Base-by-base conservation (phyloP, 2,888 invertebrate genomes). In the Entomobrya proxima region DNA sequence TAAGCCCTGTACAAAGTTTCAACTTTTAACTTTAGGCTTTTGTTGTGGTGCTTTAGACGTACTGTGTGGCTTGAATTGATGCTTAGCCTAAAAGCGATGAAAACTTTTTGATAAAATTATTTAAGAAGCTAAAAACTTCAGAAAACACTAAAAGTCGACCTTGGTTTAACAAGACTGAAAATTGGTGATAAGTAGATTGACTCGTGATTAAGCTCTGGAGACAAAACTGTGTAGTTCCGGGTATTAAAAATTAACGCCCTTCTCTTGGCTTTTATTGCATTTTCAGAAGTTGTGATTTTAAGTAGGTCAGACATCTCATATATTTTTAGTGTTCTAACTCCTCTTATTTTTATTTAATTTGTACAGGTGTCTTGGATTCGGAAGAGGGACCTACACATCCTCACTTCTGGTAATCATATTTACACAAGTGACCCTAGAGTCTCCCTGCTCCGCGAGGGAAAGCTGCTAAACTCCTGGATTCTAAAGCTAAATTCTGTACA, bases 321-420 rank as follows among this genome's bases (percentile, higher is more conserved):
- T 15, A 13, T 47, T 3, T 47, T 47, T n/a, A 13, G 2, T 11
- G 47, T 47, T 47, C 11, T 15, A 47, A 47, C 2, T 3, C 47
- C 2, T 47, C 13, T 9, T 47, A 9, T n/a, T 47, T 47, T 15
- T 15, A n/a, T n/a, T 21, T 18, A 24, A 35, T 55, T 64, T 37
- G 44, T 61, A 21, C 50, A 88, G 90, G 90, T 90, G 35, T 89
- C 88, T 5, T 90, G 90, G 90, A 89, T 90, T 64, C 85, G 90
- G 15, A 76, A 88, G 64, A 44, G 78, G 37, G 90, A 90, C 84
- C 77, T 90, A 47, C 90, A 90, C 85, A 89, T 90, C 27, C 76
- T 90, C 15, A 89, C 89, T 3, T 89, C 89, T 11, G 90, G 89
- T 30, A 86, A 79, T 82, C 88, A 89, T 58, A 75, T 88, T 35